Percentiles rank a stretch among this genome's conserved stretches.
Evolutionary conservation across 1,140 invertebrate species (phyloP).

Genomic region (Agraylea sexmaculata): DNA sequence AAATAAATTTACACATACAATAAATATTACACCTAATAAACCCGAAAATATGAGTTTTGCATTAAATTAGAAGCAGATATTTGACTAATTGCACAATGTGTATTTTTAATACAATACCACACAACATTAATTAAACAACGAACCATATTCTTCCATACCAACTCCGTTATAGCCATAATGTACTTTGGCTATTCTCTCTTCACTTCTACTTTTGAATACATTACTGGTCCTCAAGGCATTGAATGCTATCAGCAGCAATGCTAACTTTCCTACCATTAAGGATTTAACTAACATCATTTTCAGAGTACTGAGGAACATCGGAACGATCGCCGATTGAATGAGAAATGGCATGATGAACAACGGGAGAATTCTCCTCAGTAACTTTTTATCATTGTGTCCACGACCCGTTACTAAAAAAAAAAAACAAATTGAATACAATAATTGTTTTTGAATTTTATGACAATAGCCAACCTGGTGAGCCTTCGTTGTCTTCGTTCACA

Average conservation of each 20-base stretch:
- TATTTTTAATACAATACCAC: too few species aligned
- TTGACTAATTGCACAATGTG: too few species aligned
- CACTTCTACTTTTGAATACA: slow-evolving; percentile 30
- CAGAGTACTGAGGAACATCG: slow-evolving; percentile 46
- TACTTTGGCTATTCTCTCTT: slow-evolving; percentile 26
- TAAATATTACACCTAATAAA: too few species aligned
- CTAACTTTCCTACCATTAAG: slow-evolving; percentile 50
- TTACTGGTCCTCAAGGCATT: slow-evolving; percentile 46
- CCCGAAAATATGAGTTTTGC: too few species aligned
- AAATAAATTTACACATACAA: too few species aligned
- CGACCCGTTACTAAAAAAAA: slow-evolving; percentile 31
- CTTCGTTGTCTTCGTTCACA: background rate
- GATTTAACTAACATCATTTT: slow-evolving; percentile 54
- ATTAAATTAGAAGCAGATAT: too few species aligned
- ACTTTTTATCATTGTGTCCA: slow-evolving; percentile 41
- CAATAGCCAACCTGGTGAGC: background rate
- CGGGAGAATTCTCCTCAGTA: slow-evolving; percentile 45
- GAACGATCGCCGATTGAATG: slow-evolving; percentile 48
- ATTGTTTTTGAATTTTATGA: background rate
- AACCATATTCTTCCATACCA: slow-evolving; percentile 42
- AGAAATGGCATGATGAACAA: slow-evolving; percentile 52
- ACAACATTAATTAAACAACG: too few species aligned
- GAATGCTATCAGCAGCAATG: slow-evolving; percentile 44
- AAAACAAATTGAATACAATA: slow-evolving; percentile 9
- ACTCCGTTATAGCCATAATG: slow-evolving; percentile 42